Conservation (phyloP, 2,113 vertebrate genomes). For the Progne subis region DNA sequence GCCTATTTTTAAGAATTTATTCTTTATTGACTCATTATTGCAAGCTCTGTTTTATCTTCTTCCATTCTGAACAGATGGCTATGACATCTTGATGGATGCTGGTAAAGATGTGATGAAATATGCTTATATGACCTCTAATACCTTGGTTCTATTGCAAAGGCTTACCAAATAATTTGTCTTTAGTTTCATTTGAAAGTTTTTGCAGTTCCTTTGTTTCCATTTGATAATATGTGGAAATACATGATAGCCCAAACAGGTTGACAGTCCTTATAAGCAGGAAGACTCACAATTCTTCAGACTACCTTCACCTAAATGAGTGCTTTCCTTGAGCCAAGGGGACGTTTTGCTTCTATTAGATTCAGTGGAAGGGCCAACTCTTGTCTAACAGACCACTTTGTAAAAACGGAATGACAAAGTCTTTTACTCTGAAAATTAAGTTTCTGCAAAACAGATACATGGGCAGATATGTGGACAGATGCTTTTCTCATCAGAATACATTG, state of each 20-base stretch:
- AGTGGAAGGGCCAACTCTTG: neutral
- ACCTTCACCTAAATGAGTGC: neutral
- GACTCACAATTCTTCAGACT: neutral
- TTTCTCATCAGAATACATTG: conserved; percentile 19
- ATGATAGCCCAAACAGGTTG: neutral
- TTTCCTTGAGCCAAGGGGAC: neutral
- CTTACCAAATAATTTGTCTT: neutral
- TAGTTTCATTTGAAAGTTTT: neutral
- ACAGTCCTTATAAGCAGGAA: neutral
- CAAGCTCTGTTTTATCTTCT: neutral
- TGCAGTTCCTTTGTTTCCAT: neutral
- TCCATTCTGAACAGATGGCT: neutral
- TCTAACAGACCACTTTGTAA: neutral
- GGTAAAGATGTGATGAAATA: neutral
- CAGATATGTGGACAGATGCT: neutral
- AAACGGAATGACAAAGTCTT: neutral
- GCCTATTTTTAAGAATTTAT: neutral
- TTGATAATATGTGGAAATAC: neutral
- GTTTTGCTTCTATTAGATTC: neutral
- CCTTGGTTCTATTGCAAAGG: neutral
- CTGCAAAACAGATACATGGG: neutral
- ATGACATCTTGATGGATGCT: neutral
- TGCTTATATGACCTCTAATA: neutral
- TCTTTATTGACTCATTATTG: neutral
- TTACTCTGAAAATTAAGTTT: neutral